phyloP scores from a whole-genome alignment of 2,113 vertebrate genomes.

The Tragelaphus buxtoni region DNA sequence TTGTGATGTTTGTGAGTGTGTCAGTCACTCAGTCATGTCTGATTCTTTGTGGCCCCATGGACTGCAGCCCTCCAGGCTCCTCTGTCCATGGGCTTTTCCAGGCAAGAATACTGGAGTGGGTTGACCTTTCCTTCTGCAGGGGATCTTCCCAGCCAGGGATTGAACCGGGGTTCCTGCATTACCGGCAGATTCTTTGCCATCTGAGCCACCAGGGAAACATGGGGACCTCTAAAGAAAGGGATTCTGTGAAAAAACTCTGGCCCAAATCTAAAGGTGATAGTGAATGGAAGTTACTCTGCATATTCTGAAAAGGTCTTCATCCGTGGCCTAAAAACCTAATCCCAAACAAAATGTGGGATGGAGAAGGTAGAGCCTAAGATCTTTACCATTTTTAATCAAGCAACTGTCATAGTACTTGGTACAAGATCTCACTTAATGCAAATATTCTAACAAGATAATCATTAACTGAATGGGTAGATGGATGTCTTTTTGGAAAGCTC shows the following conservation, averaged over 20 bases:
- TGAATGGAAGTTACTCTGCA: background rate
- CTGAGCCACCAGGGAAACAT: background rate
- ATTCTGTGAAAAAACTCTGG: background rate
- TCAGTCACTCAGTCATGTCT: background rate
- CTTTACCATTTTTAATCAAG: background rate
- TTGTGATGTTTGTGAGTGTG: background rate
- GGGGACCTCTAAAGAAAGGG: background rate
- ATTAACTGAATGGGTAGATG: background rate
- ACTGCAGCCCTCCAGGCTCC: background rate
- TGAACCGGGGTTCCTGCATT: background rate
- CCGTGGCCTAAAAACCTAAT: background rate
- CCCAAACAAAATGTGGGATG: accelerated
- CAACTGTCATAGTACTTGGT: background rate
- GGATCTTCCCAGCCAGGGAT: background rate
- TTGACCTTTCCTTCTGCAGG: background rate
- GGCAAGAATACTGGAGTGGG: background rate
- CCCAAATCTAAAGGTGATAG: too few species aligned
- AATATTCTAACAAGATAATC: background rate
- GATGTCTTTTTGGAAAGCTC: background rate
- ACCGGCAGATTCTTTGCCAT: background rate
- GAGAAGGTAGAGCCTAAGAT: background rate
- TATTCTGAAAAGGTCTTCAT: background rate
- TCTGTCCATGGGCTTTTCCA: background rate
- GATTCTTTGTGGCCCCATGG: background rate
- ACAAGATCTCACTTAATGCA: background rate